Evolutionary conservation across 2,797 vertebrate genomes (phyloP).

Genomic region (Gouania willdenowi): DNA sequence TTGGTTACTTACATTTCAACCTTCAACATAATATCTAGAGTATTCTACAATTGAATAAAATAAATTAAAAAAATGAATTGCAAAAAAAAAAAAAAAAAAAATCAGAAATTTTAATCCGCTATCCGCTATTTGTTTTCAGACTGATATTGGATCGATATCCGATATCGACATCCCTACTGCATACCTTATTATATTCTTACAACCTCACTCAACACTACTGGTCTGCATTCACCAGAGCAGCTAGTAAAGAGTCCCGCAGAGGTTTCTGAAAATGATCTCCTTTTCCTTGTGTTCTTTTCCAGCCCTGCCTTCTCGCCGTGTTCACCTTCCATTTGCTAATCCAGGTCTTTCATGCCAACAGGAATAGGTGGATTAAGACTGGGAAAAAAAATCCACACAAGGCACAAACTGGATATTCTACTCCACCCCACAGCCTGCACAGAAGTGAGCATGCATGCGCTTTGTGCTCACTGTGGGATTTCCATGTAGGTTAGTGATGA

Average conservation of each 20-base stretch:
- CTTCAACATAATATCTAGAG: too few relatives aligned
- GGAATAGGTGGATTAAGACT: slow-evolving; percentile 63
- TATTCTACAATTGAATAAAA: too few relatives aligned
- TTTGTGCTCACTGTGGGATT: slow-evolving; percentile 12
- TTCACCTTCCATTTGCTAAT: slow-evolving; percentile 70
- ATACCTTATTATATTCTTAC: too few relatives aligned
- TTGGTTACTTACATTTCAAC: too few relatives aligned
- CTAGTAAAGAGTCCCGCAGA: slow-evolving; percentile 34
- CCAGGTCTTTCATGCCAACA: slow-evolving; percentile 63
- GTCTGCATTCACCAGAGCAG: slow-evolving; percentile 47
- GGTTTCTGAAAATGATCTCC: slow-evolving; percentile 34
- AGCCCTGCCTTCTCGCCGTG: slow-evolving; percentile 48
- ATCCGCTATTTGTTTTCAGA: too few relatives aligned
- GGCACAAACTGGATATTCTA: slow-evolving; percentile 15
- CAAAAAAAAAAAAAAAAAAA: too few relatives aligned
- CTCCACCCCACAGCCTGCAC: not conserved
- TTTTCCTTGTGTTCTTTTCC: slow-evolving; percentile 41
- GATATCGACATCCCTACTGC: too few relatives aligned
- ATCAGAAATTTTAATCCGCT: too few relatives aligned
- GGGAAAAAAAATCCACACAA: slow-evolving; percentile 50
- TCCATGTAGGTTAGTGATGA: slow-evolving; percentile 31
- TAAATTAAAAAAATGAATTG: too few relatives aligned
- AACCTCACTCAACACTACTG: slow-evolving; percentile 48
- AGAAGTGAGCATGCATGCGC: not conserved
- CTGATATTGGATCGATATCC: too few relatives aligned